Evolutionary conservation across 2,113 vertebrate species (phyloP).

Genomic region (Tychaedon coryphoeus): DNA sequence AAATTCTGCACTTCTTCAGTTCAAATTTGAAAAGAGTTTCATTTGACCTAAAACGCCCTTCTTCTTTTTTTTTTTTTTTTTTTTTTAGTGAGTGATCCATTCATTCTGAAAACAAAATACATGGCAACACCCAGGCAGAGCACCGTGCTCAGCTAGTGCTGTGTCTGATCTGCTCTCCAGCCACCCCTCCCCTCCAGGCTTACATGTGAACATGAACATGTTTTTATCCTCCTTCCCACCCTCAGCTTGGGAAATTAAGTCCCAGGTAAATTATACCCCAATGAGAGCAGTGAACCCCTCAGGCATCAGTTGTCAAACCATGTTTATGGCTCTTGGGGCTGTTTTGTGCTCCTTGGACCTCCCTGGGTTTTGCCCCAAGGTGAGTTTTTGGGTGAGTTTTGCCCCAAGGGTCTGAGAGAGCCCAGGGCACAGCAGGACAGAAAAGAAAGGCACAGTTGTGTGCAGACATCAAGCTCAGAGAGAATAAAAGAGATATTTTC

Average conservation of each 20-base stretch:
- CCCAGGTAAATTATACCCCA: background rate
- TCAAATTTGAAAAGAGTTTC: background rate
- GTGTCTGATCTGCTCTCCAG: background rate
- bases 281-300: background rate
- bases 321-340: background rate
- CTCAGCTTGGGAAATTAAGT: background rate
- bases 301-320: background rate
- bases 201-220: background rate
- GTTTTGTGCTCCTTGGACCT: background rate
- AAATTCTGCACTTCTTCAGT: background rate
- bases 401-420: background rate
- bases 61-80: background rate
- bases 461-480: background rate
- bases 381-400: background rate
- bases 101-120: background rate
- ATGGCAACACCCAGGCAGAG: background rate
- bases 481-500: background rate
- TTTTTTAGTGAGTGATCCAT: background rate
- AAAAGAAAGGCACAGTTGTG: background rate
- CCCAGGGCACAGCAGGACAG: background rate
- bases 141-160: fast-evolving
- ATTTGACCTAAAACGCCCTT: background rate
- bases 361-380: background rate
- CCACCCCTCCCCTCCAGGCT: background rate
- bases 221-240: background rate